Conservation (phyloP, 1,140 invertebrate genomes). For the Brachionus angularis region DNA sequence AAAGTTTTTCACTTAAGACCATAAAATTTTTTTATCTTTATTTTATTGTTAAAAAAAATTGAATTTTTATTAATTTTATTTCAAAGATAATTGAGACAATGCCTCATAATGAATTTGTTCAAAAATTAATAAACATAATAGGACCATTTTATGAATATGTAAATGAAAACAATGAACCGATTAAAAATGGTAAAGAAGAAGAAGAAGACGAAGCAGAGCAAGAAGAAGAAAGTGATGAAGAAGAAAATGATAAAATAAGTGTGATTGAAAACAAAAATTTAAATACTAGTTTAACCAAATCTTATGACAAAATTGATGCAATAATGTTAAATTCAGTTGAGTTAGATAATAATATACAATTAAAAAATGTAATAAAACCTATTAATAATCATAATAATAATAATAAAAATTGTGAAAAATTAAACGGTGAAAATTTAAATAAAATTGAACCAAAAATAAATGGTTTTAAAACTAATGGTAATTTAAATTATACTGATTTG, state of each 20-base stretch:
- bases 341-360: too few relatives aligned
- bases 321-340: too few relatives aligned
- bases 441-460: too few relatives aligned
- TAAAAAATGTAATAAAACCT: too few relatives aligned
- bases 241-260: slow-evolving; percentile 3
- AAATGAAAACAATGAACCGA: slow-evolving; percentile 48
- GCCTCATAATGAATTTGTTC: slow-evolving; percentile 61
- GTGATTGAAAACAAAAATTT: slow-evolving; percentile 26
- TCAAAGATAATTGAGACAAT: slow-evolving; percentile 63
- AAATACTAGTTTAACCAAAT: too few relatives aligned
- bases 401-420: too few relatives aligned
- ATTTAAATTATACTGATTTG: neutral
- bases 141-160: slow-evolving; percentile 62
- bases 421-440: too few relatives aligned
- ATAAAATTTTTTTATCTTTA: neutral
- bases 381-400: too few relatives aligned
- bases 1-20: neutral
- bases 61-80: too few relatives aligned
- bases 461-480: too few relatives aligned
- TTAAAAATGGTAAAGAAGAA: slow-evolving; percentile 11
- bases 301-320: too few relatives aligned
- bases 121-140: slow-evolving; percentile 60
- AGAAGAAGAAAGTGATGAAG: slow-evolving; percentile 6
- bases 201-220: neutral
- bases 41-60: neutral